Evolutionary conservation across 1,140 invertebrate species (phyloP).

Genomic region (Drosophila seguyi): DNA sequence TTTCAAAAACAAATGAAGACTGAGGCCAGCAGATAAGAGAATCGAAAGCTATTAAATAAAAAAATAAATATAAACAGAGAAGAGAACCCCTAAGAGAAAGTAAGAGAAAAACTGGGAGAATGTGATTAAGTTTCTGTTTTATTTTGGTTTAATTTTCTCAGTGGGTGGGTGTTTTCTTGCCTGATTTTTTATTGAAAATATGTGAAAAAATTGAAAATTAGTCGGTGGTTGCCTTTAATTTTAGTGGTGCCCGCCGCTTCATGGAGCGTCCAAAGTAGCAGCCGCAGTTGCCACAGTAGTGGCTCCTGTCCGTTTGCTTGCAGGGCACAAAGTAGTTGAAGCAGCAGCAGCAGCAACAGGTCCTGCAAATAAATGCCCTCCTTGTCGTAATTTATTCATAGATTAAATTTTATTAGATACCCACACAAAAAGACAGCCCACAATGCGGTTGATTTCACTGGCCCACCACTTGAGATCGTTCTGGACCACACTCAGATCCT

Average conservation of each 20-base stretch:
- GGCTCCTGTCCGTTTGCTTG: constrained; percentile 79
- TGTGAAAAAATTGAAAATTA: constrained; percentile 8
- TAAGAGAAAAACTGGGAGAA: background rate
- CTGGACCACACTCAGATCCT: constrained; percentile 61
- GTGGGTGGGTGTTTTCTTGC: constrained; percentile 25
- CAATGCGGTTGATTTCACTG: constrained; percentile 70
- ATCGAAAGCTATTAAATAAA: background rate
- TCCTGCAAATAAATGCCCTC: constrained; percentile 32
- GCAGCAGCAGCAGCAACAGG: constrained; percentile 78
- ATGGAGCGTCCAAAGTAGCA: constrained; percentile 79
- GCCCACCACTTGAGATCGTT: constrained; percentile 83
- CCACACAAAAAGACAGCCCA: constrained; percentile 81
- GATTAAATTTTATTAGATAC: constrained; percentile 10
- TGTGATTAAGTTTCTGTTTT: constrained; percentile 26
- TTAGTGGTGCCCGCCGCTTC: constrained; percentile 62
- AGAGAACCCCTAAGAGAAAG: constrained; percentile 1
- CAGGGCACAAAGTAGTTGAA: constrained; percentile 72
- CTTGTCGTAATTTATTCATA: background rate
- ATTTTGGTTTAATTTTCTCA: constrained; percentile 25
- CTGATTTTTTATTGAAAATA: constrained; percentile 8
- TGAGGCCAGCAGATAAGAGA: constrained; percentile 29
- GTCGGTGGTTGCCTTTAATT: constrained; percentile 51
- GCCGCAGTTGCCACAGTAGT: constrained; percentile 81
- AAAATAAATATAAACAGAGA: background rate
- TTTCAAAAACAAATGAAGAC: constrained; percentile 43